These are phyloP conservation scores for Alauda arvensis DNA, from an alignment of 2,797 vertebrate genomes.

Conservation along the genomic window DNA sequence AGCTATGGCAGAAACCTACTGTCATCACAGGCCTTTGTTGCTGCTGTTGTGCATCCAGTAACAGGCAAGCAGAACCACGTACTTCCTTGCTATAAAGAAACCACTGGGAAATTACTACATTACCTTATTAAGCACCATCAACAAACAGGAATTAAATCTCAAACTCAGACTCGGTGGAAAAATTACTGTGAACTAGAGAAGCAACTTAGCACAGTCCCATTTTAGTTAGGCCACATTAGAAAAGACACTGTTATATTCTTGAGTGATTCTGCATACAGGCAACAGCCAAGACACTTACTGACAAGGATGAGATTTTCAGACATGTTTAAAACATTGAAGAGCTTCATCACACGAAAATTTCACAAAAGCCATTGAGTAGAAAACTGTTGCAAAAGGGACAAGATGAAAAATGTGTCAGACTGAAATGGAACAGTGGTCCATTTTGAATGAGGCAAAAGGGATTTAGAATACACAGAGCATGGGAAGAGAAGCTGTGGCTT, in stretches of 20 bases:
- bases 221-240: background rate
- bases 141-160: background rate
- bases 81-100: background rate
- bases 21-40: background rate
- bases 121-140: background rate
- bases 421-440: background rate
- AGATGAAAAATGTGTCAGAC: conserved; percentile 13
- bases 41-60: background rate
- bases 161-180: background rate
- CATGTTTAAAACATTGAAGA: background rate
- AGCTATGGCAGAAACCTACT: background rate
- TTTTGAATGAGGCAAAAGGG: background rate
- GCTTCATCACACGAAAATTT: background rate
- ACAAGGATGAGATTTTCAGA: background rate
- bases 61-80: background rate
- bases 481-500: background rate
- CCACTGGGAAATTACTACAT: background rate
- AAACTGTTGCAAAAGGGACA: background rate
- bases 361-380: background rate
- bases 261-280: background rate
- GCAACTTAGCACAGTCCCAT: background rate
- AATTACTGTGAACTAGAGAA: background rate
- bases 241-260: background rate
- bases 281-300: background rate
- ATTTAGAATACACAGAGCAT: background rate